These are phyloP conservation scores for Drosophila mettleri DNA, from an alignment of 2,888 invertebrate genomes.

Conservation along the genomic window DNA sequence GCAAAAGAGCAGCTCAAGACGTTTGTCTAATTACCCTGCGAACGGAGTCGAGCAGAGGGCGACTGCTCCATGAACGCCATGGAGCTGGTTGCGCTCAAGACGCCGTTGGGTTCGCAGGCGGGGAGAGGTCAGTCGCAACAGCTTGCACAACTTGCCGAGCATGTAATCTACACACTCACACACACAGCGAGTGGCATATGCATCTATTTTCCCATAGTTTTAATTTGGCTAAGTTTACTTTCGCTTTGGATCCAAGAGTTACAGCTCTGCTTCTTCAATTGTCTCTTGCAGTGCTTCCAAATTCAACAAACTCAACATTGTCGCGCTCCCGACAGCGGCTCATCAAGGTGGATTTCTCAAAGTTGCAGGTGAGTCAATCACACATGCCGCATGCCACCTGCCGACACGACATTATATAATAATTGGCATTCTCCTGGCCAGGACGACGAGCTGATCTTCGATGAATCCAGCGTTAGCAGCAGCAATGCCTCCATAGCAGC, in stretches of 20 bases:
- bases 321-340: conserved; percentile 86
- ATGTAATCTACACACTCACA: conserved; percentile 49
- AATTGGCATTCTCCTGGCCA: conserved; percentile 7
- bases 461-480: conserved; percentile 74
- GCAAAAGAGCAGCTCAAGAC: conserved; percentile 25
- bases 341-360: conserved; percentile 94
- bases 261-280: conserved; percentile 16
- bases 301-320: conserved; percentile 75
- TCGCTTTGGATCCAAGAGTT: conserved; percentile 25
- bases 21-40: conserved; percentile 36
- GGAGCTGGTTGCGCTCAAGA: conserved; percentile 10
- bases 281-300: conserved; percentile 84
- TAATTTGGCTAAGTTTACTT: conserved; percentile 31
- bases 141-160: conserved; percentile 35
- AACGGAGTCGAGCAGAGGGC: conserved; percentile 15
- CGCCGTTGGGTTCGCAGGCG: not conserved
- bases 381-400: conserved; percentile 9
- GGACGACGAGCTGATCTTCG: conserved; percentile 81
- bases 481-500: conserved; percentile 49
- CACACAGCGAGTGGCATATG: conserved; percentile 10
- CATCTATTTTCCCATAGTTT: conserved; percentile 33
- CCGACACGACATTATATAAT: conserved; percentile 14
- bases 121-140: not conserved
- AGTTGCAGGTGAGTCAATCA: conserved; percentile 87
- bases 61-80: conserved; percentile 3